phyloP scores from a whole-genome alignment of 2,888 invertebrate species.

The Lumbricus terrestris region DNA sequence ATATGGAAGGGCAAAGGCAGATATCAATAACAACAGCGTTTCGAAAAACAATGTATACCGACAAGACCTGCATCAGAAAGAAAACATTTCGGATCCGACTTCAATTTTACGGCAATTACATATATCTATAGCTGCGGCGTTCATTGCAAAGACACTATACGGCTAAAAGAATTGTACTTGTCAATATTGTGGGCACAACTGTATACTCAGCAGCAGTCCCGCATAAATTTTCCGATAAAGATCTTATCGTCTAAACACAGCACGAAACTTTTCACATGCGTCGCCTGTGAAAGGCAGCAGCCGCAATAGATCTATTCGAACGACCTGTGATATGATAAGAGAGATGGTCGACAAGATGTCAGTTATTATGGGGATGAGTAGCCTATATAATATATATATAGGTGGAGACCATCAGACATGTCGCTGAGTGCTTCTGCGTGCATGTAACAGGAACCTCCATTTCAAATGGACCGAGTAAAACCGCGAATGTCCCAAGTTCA shows the following conservation, averaged over 20 bases:
- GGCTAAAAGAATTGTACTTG: no score
- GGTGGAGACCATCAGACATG: not conserved
- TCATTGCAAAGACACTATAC: no score
- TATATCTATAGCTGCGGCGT: not conserved
- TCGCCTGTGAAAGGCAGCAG: not conserved
- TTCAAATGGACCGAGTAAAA: not conserved
- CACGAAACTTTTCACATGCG: not conserved
- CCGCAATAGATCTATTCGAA: not conserved
- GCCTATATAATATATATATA: no score
- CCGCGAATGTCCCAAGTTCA: not conserved
- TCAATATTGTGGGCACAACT: not conserved
- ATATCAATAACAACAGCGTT: not conserved
- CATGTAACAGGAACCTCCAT: not conserved
- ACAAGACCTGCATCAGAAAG: not conserved
- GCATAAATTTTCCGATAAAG: not conserved
- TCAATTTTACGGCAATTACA: not conserved
- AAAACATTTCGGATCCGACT: not conserved
- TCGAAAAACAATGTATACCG: conserved; percentile 3
- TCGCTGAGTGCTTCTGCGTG: not conserved
- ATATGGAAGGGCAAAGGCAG: no score
- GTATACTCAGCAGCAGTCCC: not conserved
- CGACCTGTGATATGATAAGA: not conserved
- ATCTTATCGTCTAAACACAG: not conserved
- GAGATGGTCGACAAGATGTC: not conserved
- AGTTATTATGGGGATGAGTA: not conserved